Base-by-base conservation (phyloP, 2,888 invertebrate genomes). In the Acleris sparsana region DNA sequence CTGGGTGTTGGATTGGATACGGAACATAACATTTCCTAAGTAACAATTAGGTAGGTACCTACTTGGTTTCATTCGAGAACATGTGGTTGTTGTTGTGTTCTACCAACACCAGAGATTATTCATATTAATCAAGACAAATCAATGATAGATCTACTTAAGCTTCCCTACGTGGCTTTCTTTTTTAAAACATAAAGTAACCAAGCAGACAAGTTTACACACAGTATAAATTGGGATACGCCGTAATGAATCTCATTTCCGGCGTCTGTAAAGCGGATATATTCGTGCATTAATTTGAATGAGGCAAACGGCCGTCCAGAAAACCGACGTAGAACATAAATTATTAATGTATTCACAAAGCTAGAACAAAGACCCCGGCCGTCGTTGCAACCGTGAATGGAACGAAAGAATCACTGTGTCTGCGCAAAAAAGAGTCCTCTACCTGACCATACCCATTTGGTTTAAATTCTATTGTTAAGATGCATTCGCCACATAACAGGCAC, bases 351-450 rank as follows among this genome's bases (percentile, higher is more conserved):
- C 74, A 73, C 66, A 44, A 73, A 75, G 70, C 75, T 72, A 78
- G 77, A 81, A 84, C 78, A 80, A 82, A 82, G 76, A 73, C 62
- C 39, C 63, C 63, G 71, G 69, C 71, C 74, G 73, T 73, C 72
- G 74, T 70, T 69, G 71, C 63, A 73, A 70, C 71, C 62, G 75
- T 85, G 83, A 86, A 86, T 85, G 82, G 79, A 77, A 75, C 69
- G 69, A 72, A 71, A 75, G 77, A 79, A 80, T 76, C 72, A 73
- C 72, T 75, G 72, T 71, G 63, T 72, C 70, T 72, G 70, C 67
- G 74, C 72, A 78, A 84, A 84, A 83, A 81, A 81, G 76, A 71
- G 67, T 74, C 71, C 71, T 83, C 82, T 88, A 89, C 89, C 89
- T 88, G 89, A 73, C 79, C 63, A 70, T 74, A 76, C 78, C 81